Evolutionary conservation across 2,797 vertebrate genomes (phyloP), one percentile per base, ranked within the genome.

Genomic region (Morelia viridis): DNA sequence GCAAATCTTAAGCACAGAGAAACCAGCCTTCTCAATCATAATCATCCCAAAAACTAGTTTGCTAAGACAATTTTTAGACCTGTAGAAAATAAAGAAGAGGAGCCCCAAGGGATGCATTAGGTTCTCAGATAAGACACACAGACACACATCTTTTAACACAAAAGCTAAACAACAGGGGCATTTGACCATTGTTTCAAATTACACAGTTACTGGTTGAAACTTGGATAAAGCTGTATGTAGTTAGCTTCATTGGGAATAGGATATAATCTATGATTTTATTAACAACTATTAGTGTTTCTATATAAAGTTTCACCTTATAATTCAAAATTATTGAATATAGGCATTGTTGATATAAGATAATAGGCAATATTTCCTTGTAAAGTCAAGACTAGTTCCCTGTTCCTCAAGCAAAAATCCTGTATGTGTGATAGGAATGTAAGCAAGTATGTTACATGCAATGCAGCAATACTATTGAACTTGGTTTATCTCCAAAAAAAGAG

Each of bases 11-110:
- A 61, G 46, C 65, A 85, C 5, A 89, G 31, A 65, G 61, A 85
- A 92, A 58, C 1, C 87, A 85, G 0, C 4, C 31, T 85, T 92
- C 35, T 86, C 31, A 62, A 7, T 61, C 2, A 46, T 68, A 76
- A 53, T 46, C 68, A 91, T 88, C 35, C 28, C 22, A 35, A 11
- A 91, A 88, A 57, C n/a, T n/a, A 94, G 87, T 61, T 53, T 91
- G 46, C 46, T 46, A 31, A 62, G n/a, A 46, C 0, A 87, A 19
- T 87, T 35, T 62, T 86, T 62, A 58, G 24, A 53, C 12, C 10
- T 87, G 2, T 58, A 50, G 15, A 60, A 91, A 58, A 71, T 15
- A 24, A 35, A 31, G 46, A 46, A n/a, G 85, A 91, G 8, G 8
- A 62, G 5, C 15, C 46, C 24, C 11, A 64, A 22, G 17, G 35